phyloP scores from a whole-genome alignment of 1,140 invertebrate genomes.

The Hycleus cichorii region DNA sequence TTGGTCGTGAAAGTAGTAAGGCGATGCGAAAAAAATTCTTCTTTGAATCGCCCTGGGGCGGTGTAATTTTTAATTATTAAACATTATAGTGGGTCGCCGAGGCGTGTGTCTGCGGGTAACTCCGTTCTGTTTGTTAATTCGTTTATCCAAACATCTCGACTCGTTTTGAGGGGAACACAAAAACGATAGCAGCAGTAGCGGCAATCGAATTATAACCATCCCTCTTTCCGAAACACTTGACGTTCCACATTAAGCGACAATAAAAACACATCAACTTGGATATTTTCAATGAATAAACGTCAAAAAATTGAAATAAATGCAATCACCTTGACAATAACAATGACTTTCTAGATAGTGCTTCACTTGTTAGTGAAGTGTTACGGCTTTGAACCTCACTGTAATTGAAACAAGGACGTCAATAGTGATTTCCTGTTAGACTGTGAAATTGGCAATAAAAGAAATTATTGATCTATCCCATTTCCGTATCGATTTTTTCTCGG shows the following conservation, averaged over 20 bases:
- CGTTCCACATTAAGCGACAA: constrained; percentile 16
- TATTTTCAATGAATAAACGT: no score
- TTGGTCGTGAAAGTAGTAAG: no score
- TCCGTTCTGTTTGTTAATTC: constrained; percentile 28
- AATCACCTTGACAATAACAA: constrained; percentile 10
- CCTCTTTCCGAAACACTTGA: constrained; percentile 3
- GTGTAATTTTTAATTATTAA: constrained; percentile 31
- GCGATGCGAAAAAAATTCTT: no score
- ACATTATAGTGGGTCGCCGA: constrained; percentile 16
- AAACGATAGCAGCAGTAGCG: no score
- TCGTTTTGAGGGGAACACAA: constrained; percentile 14
- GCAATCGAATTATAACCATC: constrained; percentile 17
- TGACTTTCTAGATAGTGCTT: neutral
- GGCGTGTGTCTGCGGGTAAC: constrained; percentile 21
- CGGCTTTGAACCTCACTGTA: neutral
- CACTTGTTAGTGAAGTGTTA: neutral
- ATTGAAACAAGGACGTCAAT: no score
- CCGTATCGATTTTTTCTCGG: neutral
- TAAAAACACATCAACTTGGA: constrained; percentile 14
- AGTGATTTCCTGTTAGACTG: no score
- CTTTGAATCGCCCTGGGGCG: constrained; percentile 2
- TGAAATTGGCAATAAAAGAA: no score
- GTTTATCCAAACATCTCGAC: constrained; percentile 28
- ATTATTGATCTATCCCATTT: no score
- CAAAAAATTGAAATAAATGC: no score